Evolutionary conservation across 2,797 vertebrate genomes (phyloP).

Genomic region (Lycodopsis pacificus): DNA sequence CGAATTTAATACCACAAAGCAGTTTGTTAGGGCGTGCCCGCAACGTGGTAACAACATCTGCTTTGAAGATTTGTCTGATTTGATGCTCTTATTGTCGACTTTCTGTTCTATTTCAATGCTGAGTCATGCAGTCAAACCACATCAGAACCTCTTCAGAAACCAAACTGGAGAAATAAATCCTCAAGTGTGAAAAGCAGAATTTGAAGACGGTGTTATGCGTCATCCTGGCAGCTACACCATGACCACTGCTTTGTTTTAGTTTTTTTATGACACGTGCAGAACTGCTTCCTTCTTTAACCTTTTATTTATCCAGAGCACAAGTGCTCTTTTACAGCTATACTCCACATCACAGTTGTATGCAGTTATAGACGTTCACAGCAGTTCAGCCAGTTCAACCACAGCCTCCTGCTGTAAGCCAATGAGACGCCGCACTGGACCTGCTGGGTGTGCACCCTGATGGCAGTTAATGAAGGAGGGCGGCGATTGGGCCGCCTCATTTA

Average conservation of each 20-base stretch:
- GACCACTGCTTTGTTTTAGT: conserved; percentile 8
- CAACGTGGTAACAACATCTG: conserved; percentile 68
- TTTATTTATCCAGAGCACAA: conserved; percentile 40
- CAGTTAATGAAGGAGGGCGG: conserved; percentile 26
- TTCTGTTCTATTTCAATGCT: conserved; percentile 40
- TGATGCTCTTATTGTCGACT: conserved; percentile 25
- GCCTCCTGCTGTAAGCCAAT: conserved; percentile 16
- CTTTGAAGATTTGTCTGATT: conserved; percentile 62
- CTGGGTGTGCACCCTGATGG: conserved; percentile 25
- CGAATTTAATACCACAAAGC: conserved; percentile 49
- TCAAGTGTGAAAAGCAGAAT: not conserved
- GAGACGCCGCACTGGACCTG: not conserved
- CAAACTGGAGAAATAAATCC: conserved; percentile 21
- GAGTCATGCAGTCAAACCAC: conserved; percentile 49
- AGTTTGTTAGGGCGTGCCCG: conserved; percentile 58
- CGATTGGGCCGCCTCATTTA: not conserved
- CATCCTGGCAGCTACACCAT: conserved; percentile 18
- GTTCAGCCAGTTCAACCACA: conserved; percentile 32
- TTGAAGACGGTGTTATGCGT: conserved; percentile 20
- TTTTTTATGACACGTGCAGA: conserved; percentile 29
- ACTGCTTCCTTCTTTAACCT: conserved; percentile 12
- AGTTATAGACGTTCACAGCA: conserved; percentile 24
- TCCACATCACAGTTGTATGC: conserved; percentile 20
- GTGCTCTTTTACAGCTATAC: conserved; percentile 30
- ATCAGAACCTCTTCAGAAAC: conserved; percentile 44